Conservation (phyloP, 2,888 invertebrate genomes). For the Conistra vaccinii region DNA sequence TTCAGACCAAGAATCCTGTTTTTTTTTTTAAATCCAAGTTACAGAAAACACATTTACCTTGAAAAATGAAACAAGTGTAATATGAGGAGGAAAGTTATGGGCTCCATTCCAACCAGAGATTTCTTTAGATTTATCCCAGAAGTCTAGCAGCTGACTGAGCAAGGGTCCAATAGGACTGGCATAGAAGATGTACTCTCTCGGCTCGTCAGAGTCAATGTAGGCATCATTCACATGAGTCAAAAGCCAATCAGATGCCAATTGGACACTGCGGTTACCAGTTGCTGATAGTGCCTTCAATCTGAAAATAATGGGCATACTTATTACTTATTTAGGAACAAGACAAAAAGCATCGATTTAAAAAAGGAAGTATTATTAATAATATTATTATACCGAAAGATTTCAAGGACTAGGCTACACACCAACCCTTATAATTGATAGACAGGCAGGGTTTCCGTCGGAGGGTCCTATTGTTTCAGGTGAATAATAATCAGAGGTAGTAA, state of each 20-base stretch:
- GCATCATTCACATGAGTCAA: conserved; percentile 97
- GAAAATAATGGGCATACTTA: conserved; percentile 42
- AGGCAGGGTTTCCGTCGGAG: background rate
- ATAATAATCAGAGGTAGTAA: background rate
- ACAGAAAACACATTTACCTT: conserved; percentile 89
- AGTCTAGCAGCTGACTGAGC: conserved; percentile 93
- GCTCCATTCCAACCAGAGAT: conserved; percentile 97
- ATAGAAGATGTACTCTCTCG: conserved; percentile 96
- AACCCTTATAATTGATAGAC: background rate
- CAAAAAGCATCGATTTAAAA: background rate
- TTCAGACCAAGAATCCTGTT: background rate
- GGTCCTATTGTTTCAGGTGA: background rate
- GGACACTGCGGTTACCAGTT: conserved; percentile 96
- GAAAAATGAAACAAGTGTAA: conserved; percentile 97
- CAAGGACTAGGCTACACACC: background rate
- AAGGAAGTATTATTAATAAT: background rate
- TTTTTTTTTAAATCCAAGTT: background rate
- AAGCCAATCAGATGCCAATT: conserved; percentile 97
- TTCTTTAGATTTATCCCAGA: conserved; percentile 94
- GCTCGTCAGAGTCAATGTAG: conserved; percentile 93
- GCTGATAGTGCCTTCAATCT: conserved; percentile 97
- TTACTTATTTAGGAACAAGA: background rate
- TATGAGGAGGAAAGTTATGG: conserved; percentile 97
- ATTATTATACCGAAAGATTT: background rate
- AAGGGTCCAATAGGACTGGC: conserved; percentile 95